phyloP scores from a whole-genome alignment of 2,113 vertebrate genomes.

The Synchiropus splendidus region DNA sequence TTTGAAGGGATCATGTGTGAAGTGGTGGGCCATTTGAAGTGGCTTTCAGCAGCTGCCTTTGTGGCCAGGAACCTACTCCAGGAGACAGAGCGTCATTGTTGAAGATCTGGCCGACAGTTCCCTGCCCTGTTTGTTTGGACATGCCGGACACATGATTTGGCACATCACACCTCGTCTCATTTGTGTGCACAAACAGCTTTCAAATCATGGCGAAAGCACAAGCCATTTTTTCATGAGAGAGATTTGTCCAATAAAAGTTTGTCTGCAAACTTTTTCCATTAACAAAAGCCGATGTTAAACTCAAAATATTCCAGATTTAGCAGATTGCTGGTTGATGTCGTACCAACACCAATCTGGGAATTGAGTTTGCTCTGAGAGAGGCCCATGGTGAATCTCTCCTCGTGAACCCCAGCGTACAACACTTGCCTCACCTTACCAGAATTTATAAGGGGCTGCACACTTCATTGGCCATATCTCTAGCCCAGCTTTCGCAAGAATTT shows the following conservation, averaged over 20 bases:
- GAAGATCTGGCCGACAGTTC: constrained; percentile 39
- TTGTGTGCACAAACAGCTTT: constrained; percentile 41
- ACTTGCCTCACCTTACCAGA: too few relatives aligned
- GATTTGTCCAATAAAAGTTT: constrained; percentile 2
- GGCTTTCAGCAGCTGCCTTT: constrained; percentile 41
- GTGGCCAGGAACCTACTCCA: constrained; percentile 30
- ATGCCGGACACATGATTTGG: constrained; percentile 39
- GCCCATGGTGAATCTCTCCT: too few relatives aligned
- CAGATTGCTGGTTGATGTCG: too few relatives aligned
- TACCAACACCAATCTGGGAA: too few relatives aligned
- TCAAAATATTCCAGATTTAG: too few relatives aligned
- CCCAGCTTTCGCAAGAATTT: too few relatives aligned
- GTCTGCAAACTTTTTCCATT: too few relatives aligned
- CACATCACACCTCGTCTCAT: constrained; percentile 23
- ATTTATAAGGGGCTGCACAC: too few relatives aligned
- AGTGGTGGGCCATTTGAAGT: constrained; percentile 44
- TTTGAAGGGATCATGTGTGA: constrained; percentile 45
- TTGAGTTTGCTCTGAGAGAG: too few relatives aligned
- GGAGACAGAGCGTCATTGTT: constrained; percentile 41
- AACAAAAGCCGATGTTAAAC: too few relatives aligned
- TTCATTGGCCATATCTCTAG: too few relatives aligned
- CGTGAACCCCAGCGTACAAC: too few relatives aligned
- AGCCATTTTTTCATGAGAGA: constrained; percentile 16
- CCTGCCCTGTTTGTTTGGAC: constrained; percentile 43
- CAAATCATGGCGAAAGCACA: constrained; percentile 21